Evolutionary conservation across 2,888 invertebrate species (phyloP).

Genomic region (Rhaphigaster nebulosa): DNA sequence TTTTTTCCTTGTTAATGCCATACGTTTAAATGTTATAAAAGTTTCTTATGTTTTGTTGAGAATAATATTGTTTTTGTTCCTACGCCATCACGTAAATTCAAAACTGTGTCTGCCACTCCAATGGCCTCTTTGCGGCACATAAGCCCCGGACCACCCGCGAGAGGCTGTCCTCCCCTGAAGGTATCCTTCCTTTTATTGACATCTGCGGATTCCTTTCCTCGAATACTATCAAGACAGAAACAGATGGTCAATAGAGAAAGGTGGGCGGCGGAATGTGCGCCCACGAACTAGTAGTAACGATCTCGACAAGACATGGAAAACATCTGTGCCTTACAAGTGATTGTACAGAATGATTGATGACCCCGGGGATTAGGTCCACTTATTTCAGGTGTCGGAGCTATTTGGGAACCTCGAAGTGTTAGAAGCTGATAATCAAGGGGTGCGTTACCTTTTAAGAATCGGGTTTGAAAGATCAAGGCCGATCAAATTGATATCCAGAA

Average conservation of each 20-base stretch:
- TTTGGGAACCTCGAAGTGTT: neutral
- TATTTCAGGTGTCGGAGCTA: neutral
- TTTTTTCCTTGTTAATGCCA: no score
- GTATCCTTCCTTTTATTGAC: neutral
- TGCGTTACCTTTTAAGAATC: neutral
- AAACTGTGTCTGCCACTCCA: neutral
- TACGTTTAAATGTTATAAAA: no score
- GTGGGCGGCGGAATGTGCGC: constrained; percentile 40
- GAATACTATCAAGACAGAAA: neutral
- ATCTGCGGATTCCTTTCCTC: neutral
- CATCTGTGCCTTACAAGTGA: constrained; percentile 11
- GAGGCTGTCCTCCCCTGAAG: neutral
- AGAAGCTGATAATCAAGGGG: neutral
- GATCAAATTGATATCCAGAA: neutral
- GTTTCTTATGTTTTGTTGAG: no score
- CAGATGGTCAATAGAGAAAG: constrained; percentile 31
- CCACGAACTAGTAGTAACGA: constrained; percentile 19
- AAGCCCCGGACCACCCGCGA: neutral
- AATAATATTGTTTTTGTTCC: neutral
- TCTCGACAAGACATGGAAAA: neutral
- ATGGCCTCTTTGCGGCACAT: neutral
- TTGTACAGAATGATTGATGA: neutral
- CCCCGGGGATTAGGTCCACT: neutral
- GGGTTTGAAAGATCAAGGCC: neutral
- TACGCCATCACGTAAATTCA: neutral